These are phyloP conservation scores for Drosophila yooni DNA, from an alignment of 2,888 invertebrate genomes.

Conservation along the genomic window DNA sequence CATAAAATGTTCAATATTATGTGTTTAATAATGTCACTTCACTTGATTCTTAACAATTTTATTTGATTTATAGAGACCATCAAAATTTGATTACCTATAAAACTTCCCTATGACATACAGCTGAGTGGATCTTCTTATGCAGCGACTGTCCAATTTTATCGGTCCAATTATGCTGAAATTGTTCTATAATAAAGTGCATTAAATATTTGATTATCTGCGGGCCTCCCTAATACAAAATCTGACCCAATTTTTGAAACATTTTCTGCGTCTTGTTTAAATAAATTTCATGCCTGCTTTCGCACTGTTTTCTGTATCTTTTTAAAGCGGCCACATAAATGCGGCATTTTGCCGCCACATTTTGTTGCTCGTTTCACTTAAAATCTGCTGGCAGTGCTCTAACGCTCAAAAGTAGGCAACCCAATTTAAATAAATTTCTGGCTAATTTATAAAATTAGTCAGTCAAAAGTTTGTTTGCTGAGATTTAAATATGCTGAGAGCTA, in stretches of 20 bases:
- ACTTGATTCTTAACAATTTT: background rate
- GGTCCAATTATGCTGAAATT: background rate
- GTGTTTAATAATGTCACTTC: background rate
- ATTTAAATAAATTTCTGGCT: conserved; percentile 75
- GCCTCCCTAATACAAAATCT: background rate
- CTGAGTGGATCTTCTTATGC: background rate
- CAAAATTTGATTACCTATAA: background rate
- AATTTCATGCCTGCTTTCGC: conserved; percentile 17
- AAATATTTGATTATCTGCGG: conserved; percentile 1
- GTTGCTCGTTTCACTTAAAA: conserved; percentile 32
- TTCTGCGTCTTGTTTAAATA: conserved; percentile 1
- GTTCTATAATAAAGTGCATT: background rate
- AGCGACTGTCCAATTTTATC: background rate
- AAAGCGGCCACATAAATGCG: conserved; percentile 41
- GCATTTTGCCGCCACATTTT: conserved; percentile 59
- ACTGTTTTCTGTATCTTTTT: background rate
- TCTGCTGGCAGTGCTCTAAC: conserved; percentile 7
- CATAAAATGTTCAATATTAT: background rate
- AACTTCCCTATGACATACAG: background rate
- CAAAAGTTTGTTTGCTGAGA: conserved; percentile 64
- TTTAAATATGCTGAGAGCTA: conserved; percentile 74
- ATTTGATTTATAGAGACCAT: background rate
- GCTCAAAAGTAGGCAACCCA: conserved; percentile 57
- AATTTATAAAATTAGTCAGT: conserved; percentile 69
- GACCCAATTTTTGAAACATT: background rate